Evolutionary conservation across 2,113 vertebrate genomes (phyloP), one percentile per base, ranked within the genome.

Genomic region (Phrynosoma blainvillii): DNA sequence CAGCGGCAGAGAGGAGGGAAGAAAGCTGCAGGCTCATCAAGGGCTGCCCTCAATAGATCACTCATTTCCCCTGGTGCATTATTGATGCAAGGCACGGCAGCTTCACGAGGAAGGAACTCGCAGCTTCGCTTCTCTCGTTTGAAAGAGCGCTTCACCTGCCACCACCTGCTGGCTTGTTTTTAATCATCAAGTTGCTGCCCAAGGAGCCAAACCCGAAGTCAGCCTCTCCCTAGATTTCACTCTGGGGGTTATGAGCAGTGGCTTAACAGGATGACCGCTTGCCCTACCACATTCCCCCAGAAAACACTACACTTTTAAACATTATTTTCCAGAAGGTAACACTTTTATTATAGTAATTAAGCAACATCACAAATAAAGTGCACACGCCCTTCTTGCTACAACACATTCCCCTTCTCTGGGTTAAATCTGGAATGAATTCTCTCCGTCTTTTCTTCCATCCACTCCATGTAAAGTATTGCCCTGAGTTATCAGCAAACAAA

Each of bases 31-130:
- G 52, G n/a, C 76, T 14, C 76, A 79, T 84, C 75, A 84, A 79
- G 82, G 75, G 79, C 2, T 71, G 76, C 75, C 87, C 87, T 73
- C 82, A 84, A 88, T 71, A 73, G 87, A 88, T 84, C 75, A 84
- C 23, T 88, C 87, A 84, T 84, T 78, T 71, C 66, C 30, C 27
- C 52, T 42, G 21, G 65, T 88, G 87, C 76, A 84, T 84, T 88
- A 84, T 79, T 79, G 65, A 88, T 88, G 82, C 76, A 30, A 77
- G n/a, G 81, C 74, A 40, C 74, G 3, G 65, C 32, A 16, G 42
- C 74, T 20, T 56, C 81, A 78, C 62, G 1, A 59, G 5, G 14
- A 52, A 74, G 74, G 59, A 82, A 80, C 27, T 71, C 77, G 16
- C 68, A 42, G 27, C 36, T 81, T 42, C 42, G 52, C 78, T 81